Base-by-base conservation (phyloP, 1,140 invertebrate species). In the Hylyphantes graminicola region DNA sequence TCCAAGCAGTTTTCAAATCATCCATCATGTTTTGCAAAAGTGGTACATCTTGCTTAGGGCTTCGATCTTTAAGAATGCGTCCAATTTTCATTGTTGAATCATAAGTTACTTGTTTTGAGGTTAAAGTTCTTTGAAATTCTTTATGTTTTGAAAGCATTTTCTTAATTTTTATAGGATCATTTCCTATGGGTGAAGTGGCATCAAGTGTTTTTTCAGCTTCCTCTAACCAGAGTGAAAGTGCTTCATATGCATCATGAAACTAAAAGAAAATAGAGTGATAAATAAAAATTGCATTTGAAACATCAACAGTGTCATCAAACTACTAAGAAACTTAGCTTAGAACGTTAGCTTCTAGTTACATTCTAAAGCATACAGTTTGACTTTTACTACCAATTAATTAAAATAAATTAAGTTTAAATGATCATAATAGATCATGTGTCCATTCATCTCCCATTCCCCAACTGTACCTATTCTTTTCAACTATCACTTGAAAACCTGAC, bases 1-100 rank as follows among this genome's bases (percentile, higher is more conserved):
- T 97, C 98, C 97, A 99, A 87, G 96, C 96, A 88, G 94, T 94
- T 89, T 98, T 98, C 61, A 99, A 90, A 68, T 98, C 95, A 17
- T 93, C 91, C 64, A 98, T 89, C 93, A 98, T 95, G 87, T 94
- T 94, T 86, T 95, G 93, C 1, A 99, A 90, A 0, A 93, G 92
- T 0, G 93, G 91, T 88, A 97, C 95, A 90, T 99, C 97, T 13
- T 92, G 91, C 88, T 97, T 96, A 0, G 97, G 97, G 48, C 97
- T 97, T 87, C 96, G 96, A 87, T 98, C 97, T 88, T 97, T 96
- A 2, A 99, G 91, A 7, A 92, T 91, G 88, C 97, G 96, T n/a
- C 97, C 97, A 21, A 92, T 93, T 88, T 96, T 95, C 93, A 96
- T 96, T 0, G 96, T 96, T 9, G 92, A 91, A 88, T 99, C 97